Evolutionary conservation across 1,140 invertebrate species (phyloP).

Genomic region (Streblospio benedicti): DNA sequence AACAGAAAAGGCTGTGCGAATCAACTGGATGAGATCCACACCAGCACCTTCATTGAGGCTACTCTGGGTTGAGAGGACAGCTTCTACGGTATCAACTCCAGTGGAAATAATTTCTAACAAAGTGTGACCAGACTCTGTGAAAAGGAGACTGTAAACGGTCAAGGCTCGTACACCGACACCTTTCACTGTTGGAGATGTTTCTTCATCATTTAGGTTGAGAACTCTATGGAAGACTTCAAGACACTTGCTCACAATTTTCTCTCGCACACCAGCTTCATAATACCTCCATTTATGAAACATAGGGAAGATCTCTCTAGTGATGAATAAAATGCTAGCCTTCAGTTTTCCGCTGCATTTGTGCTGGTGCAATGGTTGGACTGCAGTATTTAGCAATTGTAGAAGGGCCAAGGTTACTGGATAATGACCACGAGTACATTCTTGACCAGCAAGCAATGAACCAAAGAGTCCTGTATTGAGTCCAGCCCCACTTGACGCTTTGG

Average conservation of each 20-base stretch:
- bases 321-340: constrained; percentile 39
- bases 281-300: constrained; percentile 47
- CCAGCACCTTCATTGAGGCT: constrained; percentile 34
- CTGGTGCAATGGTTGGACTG: constrained; percentile 33
- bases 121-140: constrained; percentile 41
- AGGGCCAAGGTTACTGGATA: constrained; percentile 45
- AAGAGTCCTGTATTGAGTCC: constrained; percentile 41
- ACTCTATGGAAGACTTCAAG: constrained; percentile 44
- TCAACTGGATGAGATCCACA: constrained; percentile 40
- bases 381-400: constrained; percentile 36
- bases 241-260: constrained; percentile 43
- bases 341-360: constrained; percentile 29
- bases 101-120: constrained; percentile 44
- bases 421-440: constrained; percentile 41
- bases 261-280: constrained; percentile 26
- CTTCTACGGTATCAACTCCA: constrained; percentile 42
- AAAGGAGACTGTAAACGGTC: constrained; percentile 43
- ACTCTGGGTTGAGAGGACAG: constrained; percentile 39
- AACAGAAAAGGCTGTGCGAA: constrained; percentile 45
- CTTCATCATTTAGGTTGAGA: constrained; percentile 26
- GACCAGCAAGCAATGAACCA: constrained; percentile 41
- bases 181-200: not conserved
- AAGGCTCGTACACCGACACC: constrained; percentile 29
- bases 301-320: constrained; percentile 46
- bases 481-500: constrained; percentile 35